Evolutionary conservation across 1,140 invertebrate genomes (phyloP).

Genomic region (Drosophila kurseongensis): DNA sequence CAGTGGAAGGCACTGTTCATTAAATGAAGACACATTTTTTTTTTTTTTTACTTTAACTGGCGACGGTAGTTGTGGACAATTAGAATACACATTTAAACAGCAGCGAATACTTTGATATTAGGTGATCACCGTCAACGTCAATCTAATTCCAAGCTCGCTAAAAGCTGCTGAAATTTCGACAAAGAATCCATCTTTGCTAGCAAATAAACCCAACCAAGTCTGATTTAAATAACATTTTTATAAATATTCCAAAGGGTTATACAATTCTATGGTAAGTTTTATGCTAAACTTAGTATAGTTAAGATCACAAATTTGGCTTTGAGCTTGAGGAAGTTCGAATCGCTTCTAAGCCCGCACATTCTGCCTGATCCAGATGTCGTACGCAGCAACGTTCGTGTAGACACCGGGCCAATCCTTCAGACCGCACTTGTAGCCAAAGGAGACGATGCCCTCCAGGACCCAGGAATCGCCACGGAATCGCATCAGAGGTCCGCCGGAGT

Average conservation of each 20-base stretch:
- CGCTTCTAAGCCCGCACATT: slow-evolving; percentile 55
- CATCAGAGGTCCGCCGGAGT: slow-evolving; percentile 90
- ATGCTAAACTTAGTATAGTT: slow-evolving; percentile 3
- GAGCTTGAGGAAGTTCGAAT: not conserved
- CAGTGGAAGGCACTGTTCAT: too few species aligned
- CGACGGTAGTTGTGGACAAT: too few species aligned
- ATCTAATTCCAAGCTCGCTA: too few species aligned
- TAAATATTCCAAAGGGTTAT: not conserved
- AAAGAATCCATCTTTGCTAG: too few species aligned
- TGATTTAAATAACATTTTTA: not conserved
- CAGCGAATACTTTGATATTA: too few species aligned
- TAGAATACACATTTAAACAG: too few species aligned
- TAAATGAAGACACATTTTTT: too few species aligned
- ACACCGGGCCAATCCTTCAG: slow-evolving; percentile 85
- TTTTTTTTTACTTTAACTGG: too few species aligned
- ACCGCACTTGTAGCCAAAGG: slow-evolving; percentile 85
- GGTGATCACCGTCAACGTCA: too few species aligned
- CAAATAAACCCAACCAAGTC: not conserved
- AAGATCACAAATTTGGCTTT: slow-evolving; percentile 66
- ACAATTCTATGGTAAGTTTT: not conserved
- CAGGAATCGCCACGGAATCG: slow-evolving; percentile 84
- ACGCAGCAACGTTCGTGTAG: slow-evolving; percentile 85
- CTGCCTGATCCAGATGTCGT: slow-evolving; percentile 85
- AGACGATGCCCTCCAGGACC: slow-evolving; percentile 86
- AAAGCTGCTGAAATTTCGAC: too few species aligned